Base-by-base conservation (phyloP, 2,113 vertebrate species). In the Cacatua alba region DNA sequence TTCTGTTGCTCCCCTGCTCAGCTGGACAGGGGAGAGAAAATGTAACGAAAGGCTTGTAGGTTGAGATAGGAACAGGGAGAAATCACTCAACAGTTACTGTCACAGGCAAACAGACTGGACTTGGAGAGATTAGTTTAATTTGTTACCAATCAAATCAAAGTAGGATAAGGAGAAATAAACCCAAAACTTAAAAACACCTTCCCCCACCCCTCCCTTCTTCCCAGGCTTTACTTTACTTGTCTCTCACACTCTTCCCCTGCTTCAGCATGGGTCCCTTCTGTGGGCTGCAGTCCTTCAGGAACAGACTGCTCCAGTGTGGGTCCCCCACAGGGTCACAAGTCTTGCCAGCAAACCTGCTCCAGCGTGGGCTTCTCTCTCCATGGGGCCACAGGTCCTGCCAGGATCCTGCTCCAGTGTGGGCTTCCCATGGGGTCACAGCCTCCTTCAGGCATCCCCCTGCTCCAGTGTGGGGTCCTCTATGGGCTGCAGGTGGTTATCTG, bases 181-280 rank as follows among this genome's bases (percentile, higher is more conserved):
- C 10, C 3, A 62, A 79, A 74, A 37, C 23, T 9, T 53, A 64
- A 43, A 62, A 83, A 29, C 49, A 63, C 19, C 13, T 80, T 39
- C 4, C 8, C 25, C 25, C 10, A 19, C 46, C 9, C 11, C 17
- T 43, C 29, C 69, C 15, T 80, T 74, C 24, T 68, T 68, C n/a
- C 8, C 39, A 60, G 14, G 46, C 20, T 68, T 0, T 0, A 18
- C 9, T 39, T 67, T 33, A 48, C 33, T 35, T 7, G 26, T 28
- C 26, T 25, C 46, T 82, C 18, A 37, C 3, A 37, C 63, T 62
- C 37, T 15, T 51, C 6, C 4, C 9, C 31, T 21, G 9, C 23
- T 57, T 13, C 43, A 92, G 9, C 2, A 4, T 6, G 3, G 4
- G 5, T 28, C 12, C 12, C 35, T 81, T 13, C 31, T 7, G 21